Percentiles rank a stretch among this genome's conserved stretches.
Evolutionary conservation across 2,113 vertebrate species (phyloP).

Genomic region (Meles meles): DNA sequence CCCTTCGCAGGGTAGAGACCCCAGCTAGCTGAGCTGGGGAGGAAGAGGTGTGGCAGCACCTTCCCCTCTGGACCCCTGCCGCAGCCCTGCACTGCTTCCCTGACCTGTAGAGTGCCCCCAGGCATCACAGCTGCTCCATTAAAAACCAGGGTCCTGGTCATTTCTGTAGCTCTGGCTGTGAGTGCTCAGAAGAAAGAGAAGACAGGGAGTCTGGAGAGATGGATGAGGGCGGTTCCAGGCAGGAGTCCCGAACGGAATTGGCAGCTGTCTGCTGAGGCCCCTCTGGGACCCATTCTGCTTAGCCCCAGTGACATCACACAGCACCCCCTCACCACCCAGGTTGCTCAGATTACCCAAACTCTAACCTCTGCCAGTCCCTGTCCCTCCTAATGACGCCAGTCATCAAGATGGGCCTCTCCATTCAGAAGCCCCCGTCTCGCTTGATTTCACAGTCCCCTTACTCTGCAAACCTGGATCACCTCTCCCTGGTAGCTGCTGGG

Average conservation of each 20-base stretch:
- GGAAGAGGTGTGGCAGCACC: neutral
- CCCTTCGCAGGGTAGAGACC: neutral
- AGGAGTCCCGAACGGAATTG: no score
- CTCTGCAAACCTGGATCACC: neutral
- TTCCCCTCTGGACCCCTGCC: no score
- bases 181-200: neutral
- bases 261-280: neutral
- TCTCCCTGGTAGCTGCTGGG: neutral
- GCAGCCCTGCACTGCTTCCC: neutral
- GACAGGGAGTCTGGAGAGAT: neutral
- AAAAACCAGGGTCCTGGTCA: constrained; percentile 16
- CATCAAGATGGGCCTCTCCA: neutral
- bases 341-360: neutral
- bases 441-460: neutral
- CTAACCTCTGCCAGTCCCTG: neutral
- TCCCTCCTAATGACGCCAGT: neutral
- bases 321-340: neutral
- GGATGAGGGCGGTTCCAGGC: neutral
- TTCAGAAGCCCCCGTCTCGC: neutral
- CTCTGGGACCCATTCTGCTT: neutral
- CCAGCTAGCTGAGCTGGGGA: neutral
- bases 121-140: neutral
- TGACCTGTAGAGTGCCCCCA: neutral
- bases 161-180: neutral
- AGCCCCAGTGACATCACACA: neutral